A percentile compares a stretch with the other conserved stretches of the same genome.
These are phyloP conservation scores for Volucella zonaria DNA, from an alignment of 2,888 invertebrate genomes.

Conservation along the genomic window DNA sequence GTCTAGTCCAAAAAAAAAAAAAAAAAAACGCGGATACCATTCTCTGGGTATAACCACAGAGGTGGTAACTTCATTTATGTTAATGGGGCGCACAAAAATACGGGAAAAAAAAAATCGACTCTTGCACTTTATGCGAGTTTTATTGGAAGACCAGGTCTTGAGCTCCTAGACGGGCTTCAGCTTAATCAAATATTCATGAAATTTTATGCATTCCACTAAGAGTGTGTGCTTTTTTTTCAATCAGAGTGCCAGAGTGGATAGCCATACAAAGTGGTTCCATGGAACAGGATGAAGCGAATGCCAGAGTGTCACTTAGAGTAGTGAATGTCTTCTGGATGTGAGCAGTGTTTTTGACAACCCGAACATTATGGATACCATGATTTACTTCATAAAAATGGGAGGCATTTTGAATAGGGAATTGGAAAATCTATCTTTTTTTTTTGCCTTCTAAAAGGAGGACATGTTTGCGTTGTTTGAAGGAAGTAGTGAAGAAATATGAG, in stretches of 20 bases:
- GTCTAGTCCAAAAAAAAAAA: conserved; percentile 33
- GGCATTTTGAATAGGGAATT: conserved; percentile 33
- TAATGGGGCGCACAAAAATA: conserved; percentile 47
- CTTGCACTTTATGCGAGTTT: conserved; percentile 53
- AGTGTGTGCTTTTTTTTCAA: background rate
- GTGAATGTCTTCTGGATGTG: background rate
- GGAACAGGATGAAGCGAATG: conserved; percentile 23
- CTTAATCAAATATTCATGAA: conserved; percentile 72
- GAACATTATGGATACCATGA: conserved; percentile 35
- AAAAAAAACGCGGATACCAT: background rate
- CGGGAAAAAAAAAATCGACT: conserved; percentile 32
- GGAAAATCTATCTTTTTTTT: conserved; percentile 15
- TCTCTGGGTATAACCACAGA: conserved; percentile 25
- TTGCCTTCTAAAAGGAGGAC: conserved; percentile 36
- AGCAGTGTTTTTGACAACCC: conserved; percentile 52
- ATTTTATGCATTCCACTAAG: conserved; percentile 60
- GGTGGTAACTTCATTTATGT: conserved; percentile 72
- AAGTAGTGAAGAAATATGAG: conserved; percentile 26
- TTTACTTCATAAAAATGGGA: conserved; percentile 63
- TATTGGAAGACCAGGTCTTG: conserved; percentile 29
- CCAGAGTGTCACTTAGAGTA: conserved; percentile 47
- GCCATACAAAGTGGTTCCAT: background rate
- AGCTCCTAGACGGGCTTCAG: conserved; percentile 23
- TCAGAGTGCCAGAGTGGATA: no score
- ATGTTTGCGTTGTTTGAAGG: conserved; percentile 24